Conservation (phyloP, 2,888 invertebrate genomes). For the Escarpia spicata region DNA sequence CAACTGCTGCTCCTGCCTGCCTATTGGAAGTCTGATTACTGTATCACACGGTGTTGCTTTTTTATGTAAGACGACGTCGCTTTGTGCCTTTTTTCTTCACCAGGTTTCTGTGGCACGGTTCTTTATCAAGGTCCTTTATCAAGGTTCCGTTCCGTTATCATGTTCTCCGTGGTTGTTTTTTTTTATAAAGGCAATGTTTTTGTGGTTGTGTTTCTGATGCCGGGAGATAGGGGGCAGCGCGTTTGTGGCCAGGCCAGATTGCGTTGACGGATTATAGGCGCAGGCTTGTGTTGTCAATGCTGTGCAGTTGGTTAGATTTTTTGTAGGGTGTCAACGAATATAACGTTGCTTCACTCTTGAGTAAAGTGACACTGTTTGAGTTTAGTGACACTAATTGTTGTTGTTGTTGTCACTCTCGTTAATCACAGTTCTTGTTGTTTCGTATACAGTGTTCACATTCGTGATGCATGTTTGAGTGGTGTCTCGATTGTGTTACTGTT, state of each 20-base stretch:
- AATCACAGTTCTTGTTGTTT: too few species aligned
- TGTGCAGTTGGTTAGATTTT: too few species aligned
- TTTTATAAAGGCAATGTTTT: background rate
- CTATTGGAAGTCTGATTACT: background rate
- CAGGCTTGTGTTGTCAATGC: too few species aligned
- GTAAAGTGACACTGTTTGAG: too few species aligned
- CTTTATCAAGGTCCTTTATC: background rate
- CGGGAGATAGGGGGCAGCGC: background rate
- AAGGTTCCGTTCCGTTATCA: background rate
- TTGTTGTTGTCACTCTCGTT: too few species aligned
- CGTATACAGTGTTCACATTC: too few species aligned
- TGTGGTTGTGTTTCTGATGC: background rate
- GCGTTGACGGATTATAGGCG: background rate
- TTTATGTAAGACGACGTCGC: background rate
- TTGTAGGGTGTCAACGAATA: too few species aligned
- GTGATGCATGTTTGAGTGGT: too few species aligned
- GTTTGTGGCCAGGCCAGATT: background rate
- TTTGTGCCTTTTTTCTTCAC: background rate
- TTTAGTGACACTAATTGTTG: too few species aligned
- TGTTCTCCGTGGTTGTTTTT: background rate
- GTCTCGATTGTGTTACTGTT: background rate
- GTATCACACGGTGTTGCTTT: background rate
- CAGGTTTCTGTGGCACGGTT: background rate
- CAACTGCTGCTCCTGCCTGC: background rate
- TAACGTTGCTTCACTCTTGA: too few species aligned